Evolutionary conservation across 92 coral and sea anemone species (phyloP), one percentile per base, ranked within the genome.

Genomic region (Palythoa grandis): DNA sequence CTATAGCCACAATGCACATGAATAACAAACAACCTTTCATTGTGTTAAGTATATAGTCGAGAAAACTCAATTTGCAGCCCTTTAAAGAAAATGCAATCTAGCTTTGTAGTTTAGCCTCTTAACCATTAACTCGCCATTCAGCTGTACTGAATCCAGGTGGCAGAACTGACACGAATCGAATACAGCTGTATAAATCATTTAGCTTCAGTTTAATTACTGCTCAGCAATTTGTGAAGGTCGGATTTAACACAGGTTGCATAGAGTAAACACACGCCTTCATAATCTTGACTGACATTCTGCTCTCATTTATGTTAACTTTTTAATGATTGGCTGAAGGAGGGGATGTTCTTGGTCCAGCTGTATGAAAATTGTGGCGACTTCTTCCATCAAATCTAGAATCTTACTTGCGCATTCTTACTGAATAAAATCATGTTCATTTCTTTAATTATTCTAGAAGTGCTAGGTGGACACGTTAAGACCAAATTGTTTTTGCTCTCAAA

Each of bases 181-280:
- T 17, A n/a, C 84, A 79, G 84, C 73, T 79, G 73, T 50, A 65
- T 65, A 79, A 79, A 61, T n/a, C 58, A 63, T 57, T 54, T 14
- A 54, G 35, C 69, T 77, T 63, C 58, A 47, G 24, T 43, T 39
- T 61, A n/a, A 52, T 65, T 68, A 37, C 72, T 13, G 61, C 35
- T 60, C 37, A 40, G 22, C 39, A n/a, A 15, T n/a, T n/a, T 63
- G 72, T 38, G 52, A 79, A 60, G 38, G 84, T 24, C 38, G 2
- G 39, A 60, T 3, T 65, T 50, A 40, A 48, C 47, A 61, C 73
- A 65, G 73, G 60, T 40, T 69, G 9, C 40, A 6, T 11, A 61
- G 13, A n/a, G 84, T 65, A 65, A 79, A 79, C 16, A 63, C 14
- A 5, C 23, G n/a, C 37, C 58, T 43, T 48, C 7, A 40, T 43